Base-by-base conservation (phyloP, 2,113 vertebrate genomes). In the Sturnira hondurensis region DNA sequence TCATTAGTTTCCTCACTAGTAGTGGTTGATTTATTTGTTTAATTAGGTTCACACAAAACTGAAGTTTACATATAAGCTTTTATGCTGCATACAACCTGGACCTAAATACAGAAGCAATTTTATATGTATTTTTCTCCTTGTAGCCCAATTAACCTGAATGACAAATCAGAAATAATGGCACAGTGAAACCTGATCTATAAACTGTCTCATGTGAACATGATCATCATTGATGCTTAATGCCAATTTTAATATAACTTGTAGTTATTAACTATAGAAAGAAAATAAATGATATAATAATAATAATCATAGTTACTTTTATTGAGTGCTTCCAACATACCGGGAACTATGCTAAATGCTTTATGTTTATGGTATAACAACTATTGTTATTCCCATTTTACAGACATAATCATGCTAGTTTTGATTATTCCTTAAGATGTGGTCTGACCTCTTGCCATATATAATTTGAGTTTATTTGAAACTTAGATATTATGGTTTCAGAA, bases 201-300 rank as follows among this genome's bases (percentile, higher is more conserved):
- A 58, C 56, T 58, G 24, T 58, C 56, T 58, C 31, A 63, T 47
- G 19, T 83, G 63, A 84, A 54, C 45, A 24, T 84, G 43, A 78
- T 9, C 86, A n/a, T 82, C 41, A 88, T 65, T 82, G 61, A 22
- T 82, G 15, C 33, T 87, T 50, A 77, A 41, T 82, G 15, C 81
- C 81, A 67, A 74, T 82, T 91, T 91, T 86, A 94, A 83, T 52
- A 20, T 73, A 87, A 70, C 73, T 85, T 85, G 45, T 47, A 81
- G 19, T 43, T 86, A 24, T 41, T 82, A 22, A 24, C 58, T 86
- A 28, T 70, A 58, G 74, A 36, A 91, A 76, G 47, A 87, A 94
- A 93, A 89, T 47, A 86, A 86, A 45, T 76, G 73, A 45, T 36
- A 65, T 12, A 84, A 71, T 93, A 89, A 80, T 89, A 84, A 82